Percentiles rank a stretch among this genome's conserved stretches.
These are phyloP conservation scores for Eupelmus urozonus DNA, from an alignment of 2,888 invertebrate species.

Conservation along the genomic window DNA sequence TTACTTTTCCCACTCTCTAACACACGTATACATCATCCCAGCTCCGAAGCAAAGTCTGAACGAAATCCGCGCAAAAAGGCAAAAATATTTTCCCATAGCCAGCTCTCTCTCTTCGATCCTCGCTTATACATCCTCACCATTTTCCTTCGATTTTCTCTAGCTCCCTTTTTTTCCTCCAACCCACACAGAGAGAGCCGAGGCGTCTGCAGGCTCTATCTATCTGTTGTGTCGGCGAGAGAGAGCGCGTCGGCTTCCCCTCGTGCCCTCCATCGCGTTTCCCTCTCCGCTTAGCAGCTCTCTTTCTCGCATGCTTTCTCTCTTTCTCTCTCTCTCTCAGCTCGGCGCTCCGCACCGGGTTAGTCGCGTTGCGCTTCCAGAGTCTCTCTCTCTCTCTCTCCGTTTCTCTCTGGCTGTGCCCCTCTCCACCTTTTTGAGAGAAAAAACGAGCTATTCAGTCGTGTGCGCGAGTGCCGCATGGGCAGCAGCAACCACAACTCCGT, in stretches of 20 bases:
- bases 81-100: slow-evolving; percentile 2
- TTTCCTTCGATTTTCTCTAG: background rate
- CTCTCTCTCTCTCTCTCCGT: background rate
- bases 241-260: background rate
- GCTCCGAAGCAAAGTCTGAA: too few species aligned
- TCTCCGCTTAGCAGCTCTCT: slow-evolving; percentile 4
- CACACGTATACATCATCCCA: too few species aligned
- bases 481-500: background rate
- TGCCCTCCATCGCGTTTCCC: background rate
- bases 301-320: background rate
- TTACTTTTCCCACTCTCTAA: background rate
- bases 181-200: background rate
- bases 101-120: background rate
- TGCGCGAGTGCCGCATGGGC: slow-evolving; percentile 41
- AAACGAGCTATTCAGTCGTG: slow-evolving; percentile 10
- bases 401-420: too few species aligned
- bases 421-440: background rate
- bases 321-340: background rate
- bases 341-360: slow-evolving; percentile 10
- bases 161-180: background rate
- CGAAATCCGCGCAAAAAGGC: background rate
- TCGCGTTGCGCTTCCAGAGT: slow-evolving; percentile 9
- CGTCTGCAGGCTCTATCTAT: too few species aligned
- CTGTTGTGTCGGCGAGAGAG: too few species aligned
- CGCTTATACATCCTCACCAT: background rate